phyloP scores from a whole-genome alignment of 2,797 vertebrate species.

The Alfaro cultratus region DNA sequence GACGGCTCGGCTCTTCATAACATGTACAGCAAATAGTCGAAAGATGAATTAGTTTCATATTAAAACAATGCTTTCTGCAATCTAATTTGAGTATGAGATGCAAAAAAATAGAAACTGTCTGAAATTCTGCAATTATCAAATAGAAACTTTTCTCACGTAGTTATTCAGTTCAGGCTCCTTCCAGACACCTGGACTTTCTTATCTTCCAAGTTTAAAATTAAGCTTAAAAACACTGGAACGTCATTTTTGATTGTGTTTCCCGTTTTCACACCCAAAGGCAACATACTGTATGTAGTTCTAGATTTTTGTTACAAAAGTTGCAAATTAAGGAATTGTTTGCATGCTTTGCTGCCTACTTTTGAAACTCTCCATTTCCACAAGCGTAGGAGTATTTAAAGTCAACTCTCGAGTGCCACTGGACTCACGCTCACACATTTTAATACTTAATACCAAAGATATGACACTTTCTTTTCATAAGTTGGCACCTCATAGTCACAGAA shows the following conservation, averaged over 20 bases:
- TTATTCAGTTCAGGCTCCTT: constrained; percentile 8
- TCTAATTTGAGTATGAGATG: neutral
- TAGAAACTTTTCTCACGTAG: constrained; percentile 9
- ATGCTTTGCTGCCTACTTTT: too few relatives aligned
- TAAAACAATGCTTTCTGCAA: neutral
- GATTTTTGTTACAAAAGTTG: neutral
- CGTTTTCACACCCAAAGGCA: neutral
- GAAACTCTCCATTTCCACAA: neutral
- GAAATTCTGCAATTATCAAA: constrained; percentile 28
- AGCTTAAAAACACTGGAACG: neutral
- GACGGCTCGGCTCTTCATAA: neutral
- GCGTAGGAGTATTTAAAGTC: neutral
- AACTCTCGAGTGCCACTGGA: neutral
- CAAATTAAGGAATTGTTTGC: too few relatives aligned
- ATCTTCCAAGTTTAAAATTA: constrained; percentile 20
- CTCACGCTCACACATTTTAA: neutral
- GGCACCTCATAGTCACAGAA: neutral
- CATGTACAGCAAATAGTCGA: neutral
- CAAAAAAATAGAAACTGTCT: constrained; percentile 23
- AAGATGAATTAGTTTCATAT: neutral
- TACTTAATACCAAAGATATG: neutral
- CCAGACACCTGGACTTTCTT: constrained; percentile 24
- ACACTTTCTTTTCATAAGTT: neutral
- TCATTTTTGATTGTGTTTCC: neutral
- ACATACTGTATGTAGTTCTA: neutral